Base-by-base conservation (phyloP, 1,140 invertebrate genomes). In the Bombus cullumanus region DNA sequence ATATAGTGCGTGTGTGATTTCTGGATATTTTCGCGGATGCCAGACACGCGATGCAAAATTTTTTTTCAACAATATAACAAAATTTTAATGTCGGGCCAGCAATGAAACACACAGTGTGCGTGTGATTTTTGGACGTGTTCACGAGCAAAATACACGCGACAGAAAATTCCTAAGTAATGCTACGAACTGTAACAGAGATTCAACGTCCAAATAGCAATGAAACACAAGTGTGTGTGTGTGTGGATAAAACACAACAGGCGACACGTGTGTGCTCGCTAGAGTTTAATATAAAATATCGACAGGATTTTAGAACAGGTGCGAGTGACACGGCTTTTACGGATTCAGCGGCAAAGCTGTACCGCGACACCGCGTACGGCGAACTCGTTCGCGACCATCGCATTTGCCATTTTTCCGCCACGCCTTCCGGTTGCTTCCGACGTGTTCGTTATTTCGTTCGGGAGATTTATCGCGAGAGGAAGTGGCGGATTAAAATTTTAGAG, bases 221-320 rank as follows among this genome's bases (percentile, higher is more conserved):
- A 69, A 34, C n/a, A 66, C 64, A 31, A 1, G 34, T 6, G 47
- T 18, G 15, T 53, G 15, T 5, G 47, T 47, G 43, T 47, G 15
- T 47, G 47, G 31, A 57, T 31, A n/a, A 39, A 69, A 34, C n/a
- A 66, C n/a, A 66, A 15, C 18, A 34, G 34, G 62, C n/a, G 41
- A n/a, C 41, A 13, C 41, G 83, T 22, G 64, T 3, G 41, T 34
- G 25, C 31, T 6, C 37, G 53, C 71, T 41, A 15, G 18, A 64
- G 62, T 88, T 85, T 79, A 74, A 89, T 81, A 75, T 59, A 69
- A 92, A 89, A 90, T 92, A 92, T 91, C 85, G 87, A 76, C 81
- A 71, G 89, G 81, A 84, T 88, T 90, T 83, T 86, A 82, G 57
- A 86, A 86, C 87, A 87, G 84, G 74, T 90, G 86, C 83, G 62